Base-by-base conservation (phyloP, 2,888 invertebrate species). In the Carpatolechia fugitivella region DNA sequence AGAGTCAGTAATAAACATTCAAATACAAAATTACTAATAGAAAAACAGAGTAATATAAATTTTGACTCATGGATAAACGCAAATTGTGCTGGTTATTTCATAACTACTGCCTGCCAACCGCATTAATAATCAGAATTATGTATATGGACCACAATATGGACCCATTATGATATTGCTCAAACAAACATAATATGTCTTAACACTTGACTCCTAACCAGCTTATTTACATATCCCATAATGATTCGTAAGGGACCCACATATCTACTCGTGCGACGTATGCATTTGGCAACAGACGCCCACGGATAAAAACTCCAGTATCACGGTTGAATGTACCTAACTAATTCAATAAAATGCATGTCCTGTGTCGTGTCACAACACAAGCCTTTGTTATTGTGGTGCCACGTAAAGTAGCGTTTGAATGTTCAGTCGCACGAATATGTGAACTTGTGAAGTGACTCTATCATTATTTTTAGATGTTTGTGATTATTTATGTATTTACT, bases 201-300 rank as follows among this genome's bases (percentile, higher is more conserved):
- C 52, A 50, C 61, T 31, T 51, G 14, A 58, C 56, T 56, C 63
- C 63, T 49, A 67, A 67, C 63, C 65, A 68, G 66, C 64, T 53
- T 56, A 70, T 77, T 73, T 69, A 66, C 72, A 75, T 77, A 63
- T 41, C 29, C 16, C 30, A 36, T 51, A 41, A 44, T n/a, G n/a
- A 20, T 7, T 20, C 24, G 33, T 53, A 35, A 24, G 58, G 63
- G 63, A 64, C 64, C 60, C 56, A 58, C 60, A n/a, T n/a, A n/a
- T n/a, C n/a, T n/a, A n/a, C n/a, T n/a, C n/a, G n/a, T n/a, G n/a
- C n/a, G n/a, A n/a, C n/a, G n/a, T 61, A 59, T 70, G 62, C 66
- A 67, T 78, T 75, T 75, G 73, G 74, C 70, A 76, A 72, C 66
- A 62, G 62, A 72, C 78, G 69, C 78, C 77, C 61, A 74, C 76